Evolutionary conservation across 2,888 invertebrate genomes (phyloP).

Genomic region (Lepeophtheirus nordmannii): DNA sequence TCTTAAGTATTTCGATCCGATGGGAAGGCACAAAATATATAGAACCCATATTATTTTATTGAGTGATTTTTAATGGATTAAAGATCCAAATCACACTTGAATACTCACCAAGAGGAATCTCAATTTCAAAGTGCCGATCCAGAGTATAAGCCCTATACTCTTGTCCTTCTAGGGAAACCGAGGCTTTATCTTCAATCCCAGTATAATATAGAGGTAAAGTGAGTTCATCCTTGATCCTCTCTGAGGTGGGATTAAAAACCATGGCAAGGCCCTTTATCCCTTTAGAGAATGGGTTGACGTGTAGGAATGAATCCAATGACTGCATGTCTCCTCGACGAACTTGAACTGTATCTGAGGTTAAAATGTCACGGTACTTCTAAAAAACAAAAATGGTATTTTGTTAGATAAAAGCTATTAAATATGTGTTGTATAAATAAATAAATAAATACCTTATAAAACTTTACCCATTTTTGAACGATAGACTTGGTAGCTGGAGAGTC

Average conservation of each 20-base stretch:
- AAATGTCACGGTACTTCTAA: neutral
- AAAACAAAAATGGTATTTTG: too few relatives aligned
- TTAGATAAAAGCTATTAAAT: too few relatives aligned
- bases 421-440: too few relatives aligned
- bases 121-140: neutral
- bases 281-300: neutral
- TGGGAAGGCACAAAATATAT: too few relatives aligned
- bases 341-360: neutral
- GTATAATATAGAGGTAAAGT: neutral
- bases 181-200: neutral
- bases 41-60: too few relatives aligned
- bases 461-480: neutral
- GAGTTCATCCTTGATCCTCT: neutral
- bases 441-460: neutral
- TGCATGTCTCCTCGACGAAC: constrained; percentile 8
- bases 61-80: too few relatives aligned
- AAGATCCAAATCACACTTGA: too few relatives aligned
- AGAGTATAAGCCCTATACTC: neutral
- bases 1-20: too few relatives aligned
- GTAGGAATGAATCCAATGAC: neutral
- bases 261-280: neutral
- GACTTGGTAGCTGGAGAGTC: neutral
- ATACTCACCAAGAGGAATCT: too few relatives aligned
- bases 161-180: neutral
- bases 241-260: neutral